Evolutionary conservation across 2,797 vertebrate genomes (phyloP).

Genomic region (Coendou prehensilis): DNA sequence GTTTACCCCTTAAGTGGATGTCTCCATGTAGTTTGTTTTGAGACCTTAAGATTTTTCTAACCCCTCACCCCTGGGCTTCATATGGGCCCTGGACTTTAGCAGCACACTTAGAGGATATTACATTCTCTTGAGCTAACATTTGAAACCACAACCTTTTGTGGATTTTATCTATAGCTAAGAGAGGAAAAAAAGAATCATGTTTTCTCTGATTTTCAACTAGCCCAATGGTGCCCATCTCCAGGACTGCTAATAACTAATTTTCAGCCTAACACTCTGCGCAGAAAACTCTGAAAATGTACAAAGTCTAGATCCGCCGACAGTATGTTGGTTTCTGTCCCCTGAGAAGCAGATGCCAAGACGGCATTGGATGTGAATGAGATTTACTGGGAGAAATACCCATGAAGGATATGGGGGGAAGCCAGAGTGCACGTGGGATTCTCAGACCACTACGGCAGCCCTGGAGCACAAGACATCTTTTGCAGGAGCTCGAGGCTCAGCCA

Average conservation of each 20-base stretch:
- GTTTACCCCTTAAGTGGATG: background rate
- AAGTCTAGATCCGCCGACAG: background rate
- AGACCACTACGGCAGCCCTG: background rate
- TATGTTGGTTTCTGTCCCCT: background rate
- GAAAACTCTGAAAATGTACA: background rate
- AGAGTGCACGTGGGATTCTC: background rate
- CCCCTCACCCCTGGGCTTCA: background rate
- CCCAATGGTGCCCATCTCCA: background rate
- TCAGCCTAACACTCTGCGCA: background rate
- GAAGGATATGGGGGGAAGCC: background rate
- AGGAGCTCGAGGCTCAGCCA: background rate
- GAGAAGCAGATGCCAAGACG: background rate
- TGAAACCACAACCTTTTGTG: background rate
- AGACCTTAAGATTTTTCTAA: background rate
- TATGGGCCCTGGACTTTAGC: background rate
- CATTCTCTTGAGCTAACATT: background rate
- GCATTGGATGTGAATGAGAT: background rate
- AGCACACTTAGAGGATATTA: background rate
- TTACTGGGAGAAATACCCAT: rapidly evolving
- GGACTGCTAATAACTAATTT: background rate
- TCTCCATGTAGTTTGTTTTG: background rate
- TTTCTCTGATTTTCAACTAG: background rate
- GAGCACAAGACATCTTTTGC: background rate
- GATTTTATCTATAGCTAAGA: background rate
- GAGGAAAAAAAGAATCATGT: background rate